Conservation (phyloP, 2,888 invertebrate genomes). For the Linnaemya vulpina region DNA sequence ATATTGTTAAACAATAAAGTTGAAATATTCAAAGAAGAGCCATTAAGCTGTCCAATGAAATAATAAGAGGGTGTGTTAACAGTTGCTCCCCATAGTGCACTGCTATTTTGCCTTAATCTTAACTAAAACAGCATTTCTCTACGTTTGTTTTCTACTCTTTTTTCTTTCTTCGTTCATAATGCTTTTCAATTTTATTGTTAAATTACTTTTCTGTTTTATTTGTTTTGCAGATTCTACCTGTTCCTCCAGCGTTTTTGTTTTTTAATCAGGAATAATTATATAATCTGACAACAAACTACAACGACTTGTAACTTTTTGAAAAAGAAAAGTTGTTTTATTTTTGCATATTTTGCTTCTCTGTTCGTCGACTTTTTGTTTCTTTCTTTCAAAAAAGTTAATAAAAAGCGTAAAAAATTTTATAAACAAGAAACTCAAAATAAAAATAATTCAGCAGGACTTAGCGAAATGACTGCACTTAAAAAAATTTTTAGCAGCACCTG, state of each 20-base stretch:
- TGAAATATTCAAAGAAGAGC: too few species aligned
- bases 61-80: too few species aligned
- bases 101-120: neutral
- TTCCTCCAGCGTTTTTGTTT: neutral
- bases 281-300: constrained; percentile 40
- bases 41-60: too few species aligned
- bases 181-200: constrained; percentile 20
- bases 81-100: neutral
- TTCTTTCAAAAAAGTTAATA: neutral
- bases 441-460: neutral
- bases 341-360: constrained; percentile 27
- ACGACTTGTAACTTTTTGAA: constrained; percentile 37
- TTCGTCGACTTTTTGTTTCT: neutral
- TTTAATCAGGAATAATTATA: constrained; percentile 54
- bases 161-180: neutral
- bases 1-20: too few species aligned
- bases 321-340: constrained; percentile 32
- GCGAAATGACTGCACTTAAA: neutral
- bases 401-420: neutral
- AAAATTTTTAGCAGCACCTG: neutral
- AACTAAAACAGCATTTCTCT: constrained; percentile 5
- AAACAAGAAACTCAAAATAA: neutral
- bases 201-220: constrained; percentile 17
- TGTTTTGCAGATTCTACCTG: constrained; percentile 19
- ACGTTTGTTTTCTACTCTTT: neutral